Base-by-base conservation (phyloP, 2,888 invertebrate species). In the Parapristionchus giblindavisi region DNA sequence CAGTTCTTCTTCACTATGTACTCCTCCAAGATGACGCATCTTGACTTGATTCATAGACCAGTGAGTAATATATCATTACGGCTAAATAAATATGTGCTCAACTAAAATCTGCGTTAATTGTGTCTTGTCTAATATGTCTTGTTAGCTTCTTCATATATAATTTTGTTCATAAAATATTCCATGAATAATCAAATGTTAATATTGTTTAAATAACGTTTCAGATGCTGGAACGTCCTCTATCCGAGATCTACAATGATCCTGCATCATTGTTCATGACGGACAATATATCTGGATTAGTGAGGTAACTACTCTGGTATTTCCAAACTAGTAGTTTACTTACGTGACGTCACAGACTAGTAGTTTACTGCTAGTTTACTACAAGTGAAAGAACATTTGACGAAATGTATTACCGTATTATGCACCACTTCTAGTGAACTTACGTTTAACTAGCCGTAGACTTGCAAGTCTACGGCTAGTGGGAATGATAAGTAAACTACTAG, bases 1-100 rank as follows among this genome's bases (percentile, higher is more conserved):
- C 70, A 80, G 76, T 85, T 86, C 75, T 85, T 86, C 77, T 81
- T 71, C 66, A 75, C 83, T 4, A 75, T 83, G 72, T 70, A 82
- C 56, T 79, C 77, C 43, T 52, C 63, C 36, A 54, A 54, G 8
- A 27, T 86, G 3, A 73, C 77, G 78, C 8, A 71, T 48, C 24
- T 48, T 43, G 60, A 73, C 36, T 11, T 51, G 48, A 0, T 36
- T 1, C 60, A 48, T 34, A 58, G 60, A 43, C 32, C 60, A 34
- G 72, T 75, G 2, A n/a, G 72, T 32, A 27, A 8, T 27, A 6
- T 56, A n/a, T n/a, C n/a, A n/a, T n/a, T n/a, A n/a, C 1, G 2
- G 21, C 43, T 52, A 0, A 8, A 5, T 34, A 32, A 51, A 51
- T 51, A 27, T 29, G 24, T n/a, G n/a, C n/a, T n/a, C n/a, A n/a